These are phyloP conservation scores for Masnerella sp. DNA, from an alignment of 2,888 invertebrate genomes.

Conservation along the genomic window DNA sequence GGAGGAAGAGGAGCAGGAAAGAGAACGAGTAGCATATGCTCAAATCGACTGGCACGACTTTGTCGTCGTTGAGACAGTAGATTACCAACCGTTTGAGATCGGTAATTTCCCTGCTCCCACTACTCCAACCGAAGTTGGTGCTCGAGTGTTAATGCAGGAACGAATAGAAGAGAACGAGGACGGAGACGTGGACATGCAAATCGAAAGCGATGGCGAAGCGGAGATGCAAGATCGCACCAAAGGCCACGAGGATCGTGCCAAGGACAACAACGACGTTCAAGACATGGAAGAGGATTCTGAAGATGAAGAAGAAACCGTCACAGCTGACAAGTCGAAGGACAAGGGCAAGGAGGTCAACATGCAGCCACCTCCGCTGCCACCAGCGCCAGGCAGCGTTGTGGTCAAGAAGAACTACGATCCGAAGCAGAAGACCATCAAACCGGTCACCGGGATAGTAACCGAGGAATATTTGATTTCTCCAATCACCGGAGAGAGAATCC, in stretches of 20 bases:
- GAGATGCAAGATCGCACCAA: conserved; percentile 77
- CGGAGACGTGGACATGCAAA: conserved; percentile 93
- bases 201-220: conserved; percentile 89
- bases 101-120: conserved; percentile 98
- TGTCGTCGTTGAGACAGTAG: conserved; percentile 99
- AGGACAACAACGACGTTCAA: conserved; percentile 84
- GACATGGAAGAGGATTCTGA: conserved; percentile 95
- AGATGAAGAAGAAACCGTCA: conserved; percentile 81
- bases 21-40: conserved; percentile 96
- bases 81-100: conserved; percentile 97
- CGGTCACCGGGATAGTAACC: conserved; percentile 82
- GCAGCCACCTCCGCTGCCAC: conserved; percentile 87
- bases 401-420: conserved; percentile 98
- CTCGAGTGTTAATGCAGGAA: conserved; percentile 93
- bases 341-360: conserved; percentile 76
- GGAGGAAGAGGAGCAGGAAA: conserved; percentile 96
- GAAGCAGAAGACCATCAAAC: conserved; percentile 84
- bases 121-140: conserved; percentile 97
- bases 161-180: conserved; percentile 87
- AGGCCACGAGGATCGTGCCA: conserved; percentile 77
- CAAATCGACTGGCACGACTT: conserved; percentile 99
- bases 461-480: conserved; percentile 98
- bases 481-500: conserved; percentile 98
- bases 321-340: conserved; percentile 71
- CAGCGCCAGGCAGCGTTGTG: conserved; percentile 93